phyloP scores from a whole-genome alignment of 2,113 vertebrate species.

The Vicugna pacos region DNA sequence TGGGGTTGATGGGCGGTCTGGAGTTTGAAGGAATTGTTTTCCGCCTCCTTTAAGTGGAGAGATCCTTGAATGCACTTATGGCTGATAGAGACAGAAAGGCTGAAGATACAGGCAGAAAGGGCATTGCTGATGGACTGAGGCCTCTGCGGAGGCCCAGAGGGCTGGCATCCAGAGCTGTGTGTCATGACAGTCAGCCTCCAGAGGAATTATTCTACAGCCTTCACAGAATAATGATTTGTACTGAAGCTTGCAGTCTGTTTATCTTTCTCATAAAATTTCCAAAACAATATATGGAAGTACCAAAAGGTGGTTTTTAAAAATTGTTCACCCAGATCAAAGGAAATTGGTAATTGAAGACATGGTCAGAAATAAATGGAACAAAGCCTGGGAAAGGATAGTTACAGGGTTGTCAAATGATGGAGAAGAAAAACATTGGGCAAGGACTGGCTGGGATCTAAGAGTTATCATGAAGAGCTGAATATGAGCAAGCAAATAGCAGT shows the following conservation, averaged over 20 bases:
- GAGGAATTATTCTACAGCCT: conserved; percentile 39
- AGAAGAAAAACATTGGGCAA: neutral
- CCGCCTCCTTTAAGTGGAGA: neutral
- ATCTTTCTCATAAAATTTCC: conserved; percentile 13
- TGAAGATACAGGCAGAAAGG: neutral
- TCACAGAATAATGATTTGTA: conserved; percentile 16
- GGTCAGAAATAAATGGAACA: conserved; percentile 38
- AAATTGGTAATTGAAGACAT: conserved; percentile 24
- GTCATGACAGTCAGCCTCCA: neutral
- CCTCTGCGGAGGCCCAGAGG: neutral
- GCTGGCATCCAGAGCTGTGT: conserved; percentile 19
- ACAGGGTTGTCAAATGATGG: neutral
- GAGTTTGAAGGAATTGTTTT: neutral
- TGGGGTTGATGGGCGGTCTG: neutral
- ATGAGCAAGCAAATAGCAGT: neutral
- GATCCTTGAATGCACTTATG: neutral
- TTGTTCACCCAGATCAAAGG: neutral
- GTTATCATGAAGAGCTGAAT: neutral
- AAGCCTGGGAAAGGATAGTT: conserved; percentile 32
- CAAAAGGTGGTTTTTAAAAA: conserved; percentile 51
- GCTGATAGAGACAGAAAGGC: neutral
- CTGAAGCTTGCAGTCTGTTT: conserved; percentile 14
- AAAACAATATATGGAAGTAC: conserved; percentile 39
- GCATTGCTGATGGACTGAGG: neutral
- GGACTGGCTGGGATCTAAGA: neutral